phyloP scores from a whole-genome alignment of 2,888 invertebrate species.

The Tipula lateralis region DNA sequence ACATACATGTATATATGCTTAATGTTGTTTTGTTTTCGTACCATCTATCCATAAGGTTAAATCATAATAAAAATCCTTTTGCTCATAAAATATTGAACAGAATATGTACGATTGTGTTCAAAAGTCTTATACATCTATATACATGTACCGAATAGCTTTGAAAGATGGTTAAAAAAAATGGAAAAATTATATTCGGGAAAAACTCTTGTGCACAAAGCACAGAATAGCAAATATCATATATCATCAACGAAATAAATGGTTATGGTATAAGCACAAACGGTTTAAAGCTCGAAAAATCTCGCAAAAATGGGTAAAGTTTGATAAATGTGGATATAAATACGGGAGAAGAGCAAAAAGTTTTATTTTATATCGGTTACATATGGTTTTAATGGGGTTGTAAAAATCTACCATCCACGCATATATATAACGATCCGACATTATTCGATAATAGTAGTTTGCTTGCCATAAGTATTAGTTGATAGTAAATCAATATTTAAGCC shows the following conservation, averaged over 20 bases:
- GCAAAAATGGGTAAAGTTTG: neutral
- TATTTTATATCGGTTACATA: neutral
- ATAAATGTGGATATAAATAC: neutral
- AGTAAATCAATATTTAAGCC: neutral
- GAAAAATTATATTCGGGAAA: neutral
- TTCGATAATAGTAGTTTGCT: neutral
- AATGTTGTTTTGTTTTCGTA: neutral
- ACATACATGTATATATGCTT: neutral
- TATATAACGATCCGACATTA: neutral
- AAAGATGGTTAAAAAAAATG: neutral
- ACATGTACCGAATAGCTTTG: neutral
- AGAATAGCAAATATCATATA: neutral
- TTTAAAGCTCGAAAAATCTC: neutral
- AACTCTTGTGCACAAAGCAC: neutral
- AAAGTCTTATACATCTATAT: neutral
- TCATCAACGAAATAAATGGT: neutral
- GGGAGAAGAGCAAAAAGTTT: neutral
- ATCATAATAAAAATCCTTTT: conserved; percentile 14
- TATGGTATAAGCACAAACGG: neutral
- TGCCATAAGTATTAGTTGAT: neutral
- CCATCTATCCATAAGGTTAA: neutral
- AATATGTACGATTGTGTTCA: neutral
- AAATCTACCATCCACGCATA: too few relatives aligned
- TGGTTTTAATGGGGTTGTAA: neutral
- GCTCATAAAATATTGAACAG: neutral